phyloP scores from a whole-genome alignment of 2,888 invertebrate species.

The Mactromeris polynyma region DNA sequence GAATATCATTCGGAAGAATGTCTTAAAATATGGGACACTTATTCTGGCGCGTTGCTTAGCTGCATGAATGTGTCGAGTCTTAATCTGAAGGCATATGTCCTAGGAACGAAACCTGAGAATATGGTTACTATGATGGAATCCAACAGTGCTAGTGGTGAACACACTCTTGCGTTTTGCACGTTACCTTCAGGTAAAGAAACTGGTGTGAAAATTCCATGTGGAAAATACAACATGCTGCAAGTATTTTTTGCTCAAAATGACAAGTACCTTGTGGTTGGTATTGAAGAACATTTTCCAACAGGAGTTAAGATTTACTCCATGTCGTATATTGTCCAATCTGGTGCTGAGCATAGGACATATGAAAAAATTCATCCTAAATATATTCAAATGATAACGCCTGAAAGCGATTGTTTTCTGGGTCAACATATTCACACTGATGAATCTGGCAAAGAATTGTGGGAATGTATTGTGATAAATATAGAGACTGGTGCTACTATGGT shows the following conservation, averaged over 20 bases:
- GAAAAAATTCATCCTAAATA: constrained; percentile 59
- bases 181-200: constrained; percentile 49
- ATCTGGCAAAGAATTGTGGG: constrained; percentile 60
- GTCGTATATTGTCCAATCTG: constrained; percentile 42
- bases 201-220: constrained; percentile 32
- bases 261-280: constrained; percentile 55
- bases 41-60: constrained; percentile 55
- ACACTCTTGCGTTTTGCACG: constrained; percentile 41
- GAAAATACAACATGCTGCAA: constrained; percentile 57
- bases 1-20: constrained; percentile 67
- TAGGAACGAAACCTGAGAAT: constrained; percentile 62
- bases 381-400: constrained; percentile 59
- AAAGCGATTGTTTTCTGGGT: constrained; percentile 63
- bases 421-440: constrained; percentile 51
- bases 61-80: constrained; percentile 67
- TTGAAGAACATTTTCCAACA: constrained; percentile 56
- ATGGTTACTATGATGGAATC: constrained; percentile 60
- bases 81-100: constrained; percentile 65
- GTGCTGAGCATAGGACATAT: constrained; percentile 36
- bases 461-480: constrained; percentile 61
- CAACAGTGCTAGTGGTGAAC: constrained; percentile 23
- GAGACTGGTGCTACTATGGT: constrained; percentile 57
- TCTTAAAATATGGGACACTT: constrained; percentile 72
- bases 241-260: constrained; percentile 64
- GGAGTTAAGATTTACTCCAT: constrained; percentile 61